A percentile compares a stretch with the other conserved stretches of the same genome.
phyloP scores from a whole-genome alignment of 2,113 vertebrate genomes.

The Poicephalus meyeri region DNA sequence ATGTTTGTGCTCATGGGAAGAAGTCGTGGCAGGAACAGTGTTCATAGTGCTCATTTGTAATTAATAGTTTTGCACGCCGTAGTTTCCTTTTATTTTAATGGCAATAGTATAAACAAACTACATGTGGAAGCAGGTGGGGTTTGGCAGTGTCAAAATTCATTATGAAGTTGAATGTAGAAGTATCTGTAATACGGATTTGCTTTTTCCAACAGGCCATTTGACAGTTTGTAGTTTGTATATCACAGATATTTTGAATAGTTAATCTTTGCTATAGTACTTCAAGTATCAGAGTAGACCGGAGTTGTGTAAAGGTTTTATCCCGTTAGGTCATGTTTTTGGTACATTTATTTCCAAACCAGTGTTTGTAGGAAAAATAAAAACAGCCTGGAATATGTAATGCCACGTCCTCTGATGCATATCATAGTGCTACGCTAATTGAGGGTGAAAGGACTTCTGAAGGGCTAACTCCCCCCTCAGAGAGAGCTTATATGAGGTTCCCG shows the following conservation, averaged over 20 bases:
- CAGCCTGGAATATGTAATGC: not conserved
- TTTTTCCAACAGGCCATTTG: not conserved
- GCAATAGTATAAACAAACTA: not conserved
- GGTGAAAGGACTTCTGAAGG: not conserved
- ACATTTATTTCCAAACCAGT: not conserved
- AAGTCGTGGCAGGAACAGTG: not conserved
- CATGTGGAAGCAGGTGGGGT: not conserved
- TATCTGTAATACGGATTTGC: not conserved
- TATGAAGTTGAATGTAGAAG: not conserved
- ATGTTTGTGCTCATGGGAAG: not conserved
- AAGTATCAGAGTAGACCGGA: not conserved
- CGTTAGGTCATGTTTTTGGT: not conserved
- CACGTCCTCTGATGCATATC: not conserved
- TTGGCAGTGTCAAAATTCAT: not conserved
- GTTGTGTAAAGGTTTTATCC: not conserved
- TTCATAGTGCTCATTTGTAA: not conserved
- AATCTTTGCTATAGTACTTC: not conserved
- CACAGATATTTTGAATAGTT: not conserved
- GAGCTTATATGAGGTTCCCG: not conserved
- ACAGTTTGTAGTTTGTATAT: accelerated
- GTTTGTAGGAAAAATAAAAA: not conserved
- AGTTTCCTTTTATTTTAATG: not conserved
- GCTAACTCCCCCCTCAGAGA: not conserved
- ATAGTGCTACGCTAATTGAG: not conserved
- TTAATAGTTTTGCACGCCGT: not conserved